These are phyloP conservation scores for Synergus umbraculus DNA, from an alignment of 2,888 invertebrate species.

Conservation along the genomic window DNA sequence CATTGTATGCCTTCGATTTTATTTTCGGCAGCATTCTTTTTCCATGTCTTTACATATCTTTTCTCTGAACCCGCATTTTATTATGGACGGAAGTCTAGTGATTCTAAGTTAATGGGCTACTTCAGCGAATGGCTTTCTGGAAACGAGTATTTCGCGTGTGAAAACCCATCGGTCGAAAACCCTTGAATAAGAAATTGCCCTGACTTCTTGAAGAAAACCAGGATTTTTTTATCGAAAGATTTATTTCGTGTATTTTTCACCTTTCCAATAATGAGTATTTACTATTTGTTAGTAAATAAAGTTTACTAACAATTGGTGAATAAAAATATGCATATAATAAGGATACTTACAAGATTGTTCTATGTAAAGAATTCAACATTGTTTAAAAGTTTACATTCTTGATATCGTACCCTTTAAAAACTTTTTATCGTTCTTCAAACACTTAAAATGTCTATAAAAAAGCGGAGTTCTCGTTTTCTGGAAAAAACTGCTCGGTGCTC, in stretches of 20 bases:
- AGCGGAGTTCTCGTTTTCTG: background rate
- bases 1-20: background rate
- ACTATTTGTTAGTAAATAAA: background rate
- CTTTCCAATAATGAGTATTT: background rate
- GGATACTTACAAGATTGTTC: background rate
- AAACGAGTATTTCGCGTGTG: slow-evolving; percentile 41
- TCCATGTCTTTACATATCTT: slow-evolving; percentile 15
- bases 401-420: background rate
- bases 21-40: slow-evolving; percentile 13
- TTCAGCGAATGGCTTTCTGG: slow-evolving; percentile 30
- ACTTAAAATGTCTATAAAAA: background rate
- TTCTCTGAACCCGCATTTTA: slow-evolving; percentile 25
- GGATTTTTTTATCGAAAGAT: slow-evolving; percentile 17
- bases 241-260: background rate
- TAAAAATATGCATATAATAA: background rate
- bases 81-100: slow-evolving; percentile 35
- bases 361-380: background rate
- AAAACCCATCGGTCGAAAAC: slow-evolving; percentile 34
- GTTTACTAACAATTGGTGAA: background rate
- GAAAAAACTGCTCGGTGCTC: background rate
- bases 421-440: background rate
- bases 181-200: slow-evolving; percentile 36
- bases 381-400: background rate
- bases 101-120: slow-evolving; percentile 35
- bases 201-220: background rate